These are phyloP conservation scores for Numenius phaeopus DNA, from an alignment of 2,797 vertebrate species.

Conservation along the genomic window DNA sequence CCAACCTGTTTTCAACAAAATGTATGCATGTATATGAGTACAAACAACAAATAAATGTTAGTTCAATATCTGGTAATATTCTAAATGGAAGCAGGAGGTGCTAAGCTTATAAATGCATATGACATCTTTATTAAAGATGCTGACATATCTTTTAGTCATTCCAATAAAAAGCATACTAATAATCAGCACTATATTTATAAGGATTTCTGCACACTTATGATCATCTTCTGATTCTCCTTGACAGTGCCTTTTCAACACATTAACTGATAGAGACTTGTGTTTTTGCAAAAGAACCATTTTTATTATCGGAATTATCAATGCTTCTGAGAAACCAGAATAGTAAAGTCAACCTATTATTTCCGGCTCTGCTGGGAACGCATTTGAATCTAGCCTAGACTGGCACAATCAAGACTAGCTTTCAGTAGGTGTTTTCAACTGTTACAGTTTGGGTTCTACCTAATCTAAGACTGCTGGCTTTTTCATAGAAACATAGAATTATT, in stretches of 20 bases:
- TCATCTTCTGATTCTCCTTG: background rate
- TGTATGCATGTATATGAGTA: rapidly evolving
- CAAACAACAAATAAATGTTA: background rate
- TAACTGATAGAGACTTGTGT: background rate
- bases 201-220: background rate
- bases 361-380: background rate
- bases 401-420: background rate
- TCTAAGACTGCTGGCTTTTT: background rate
- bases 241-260: background rate
- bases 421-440: background rate
- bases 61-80: background rate
- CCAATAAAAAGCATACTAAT: background rate
- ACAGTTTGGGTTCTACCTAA: background rate
- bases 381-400: background rate
- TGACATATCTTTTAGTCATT: background rate
- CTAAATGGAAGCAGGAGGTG: background rate
- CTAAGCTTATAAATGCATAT: background rate
- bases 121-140: background rate
- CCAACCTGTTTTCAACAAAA: background rate
- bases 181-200: background rate
- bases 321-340: background rate
- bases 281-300: background rate
- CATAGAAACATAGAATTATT: background rate
- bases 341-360: background rate
- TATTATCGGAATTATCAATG: background rate